Percentiles rank a stretch among this genome's conserved stretches.
phyloP scores from a whole-genome alignment of 2,113 vertebrate genomes.

The Ursus arctos region DNA sequence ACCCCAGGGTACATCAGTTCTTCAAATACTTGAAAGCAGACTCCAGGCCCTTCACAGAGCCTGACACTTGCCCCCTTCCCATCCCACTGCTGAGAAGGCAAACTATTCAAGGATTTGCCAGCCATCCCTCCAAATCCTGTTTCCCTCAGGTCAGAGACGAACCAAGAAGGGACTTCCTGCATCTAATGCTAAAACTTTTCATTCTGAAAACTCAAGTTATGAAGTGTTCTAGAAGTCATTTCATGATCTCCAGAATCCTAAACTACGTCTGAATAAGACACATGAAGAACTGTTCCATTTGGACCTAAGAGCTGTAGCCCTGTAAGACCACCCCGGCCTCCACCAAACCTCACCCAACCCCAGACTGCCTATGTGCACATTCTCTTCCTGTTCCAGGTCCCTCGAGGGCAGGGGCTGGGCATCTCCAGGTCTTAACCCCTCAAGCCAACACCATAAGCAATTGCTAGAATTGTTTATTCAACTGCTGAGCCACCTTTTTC shows the following conservation, averaged over 20 bases:
- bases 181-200: not conserved
- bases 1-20: not conserved
- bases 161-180: not conserved
- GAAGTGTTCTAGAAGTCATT: not conserved
- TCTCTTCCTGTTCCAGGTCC: not conserved
- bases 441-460: not conserved
- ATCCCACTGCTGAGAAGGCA: not conserved
- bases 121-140: not conserved
- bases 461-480: not conserved
- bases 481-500: not conserved
- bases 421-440: not conserved
- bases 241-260: not conserved
- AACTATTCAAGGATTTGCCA: not conserved
- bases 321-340: too few relatives aligned
- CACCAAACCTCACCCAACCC: too few relatives aligned
- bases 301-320: not conserved
- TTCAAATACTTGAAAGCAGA: not conserved
- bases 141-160: not conserved
- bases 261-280: not conserved
- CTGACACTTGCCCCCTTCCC: not conserved
- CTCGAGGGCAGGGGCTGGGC: not conserved
- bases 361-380: not conserved
- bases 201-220: slow-evolving; percentile 1
- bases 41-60: not conserved
- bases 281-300: not conserved